Evolutionary conservation across 2,888 invertebrate species (phyloP), one percentile per base, ranked within the genome.

Genomic region (Leistus spinibarbis): DNA sequence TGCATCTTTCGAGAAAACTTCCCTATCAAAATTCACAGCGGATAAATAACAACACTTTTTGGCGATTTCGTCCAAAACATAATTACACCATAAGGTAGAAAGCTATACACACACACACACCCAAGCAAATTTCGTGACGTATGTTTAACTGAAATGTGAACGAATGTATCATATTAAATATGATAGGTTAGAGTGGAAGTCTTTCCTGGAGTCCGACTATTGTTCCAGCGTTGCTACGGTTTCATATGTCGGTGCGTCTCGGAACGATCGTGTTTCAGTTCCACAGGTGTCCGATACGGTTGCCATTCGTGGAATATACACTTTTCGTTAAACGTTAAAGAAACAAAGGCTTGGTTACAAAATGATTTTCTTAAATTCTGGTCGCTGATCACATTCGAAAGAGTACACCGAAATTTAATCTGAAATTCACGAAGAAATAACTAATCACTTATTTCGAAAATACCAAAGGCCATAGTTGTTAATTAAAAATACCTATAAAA

Each of bases 401-500:
- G 68, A 68, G 68, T 56, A 23, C 27, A 60, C 27, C 56, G 27
- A 69, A 23, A 64, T 71, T 54, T 71, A 71, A 54, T 71, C 63
- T 20, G 66, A 66, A 72, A 73, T 73, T 66, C 60, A 65, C 57
- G 22, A 66, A 73, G 64, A 73, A 66, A 77, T 76, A 76, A 77
- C 78, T 77, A 79, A 78, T 80, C 79, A 79, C 79, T 80, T 79
- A 78, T 79, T 78, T 77, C 75, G 76, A 77, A 80, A 80, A 80
- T 80, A 79, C 78, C 79, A 71, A 76, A 78, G 78, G 76, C 77
- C 75, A 76, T 76, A 74, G 77, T 78, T 78, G 79, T 81, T 80
- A 81, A 80, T 81, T 81, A 81, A 79, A 79, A 79, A 76, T 79
- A 78, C 79, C 79, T 78, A 80, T 80, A 81, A 79, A 80, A 78